These are phyloP conservation scores for Ditylenchus weischeri DNA, from an alignment of 2,888 invertebrate genomes.

Conservation along the genomic window DNA sequence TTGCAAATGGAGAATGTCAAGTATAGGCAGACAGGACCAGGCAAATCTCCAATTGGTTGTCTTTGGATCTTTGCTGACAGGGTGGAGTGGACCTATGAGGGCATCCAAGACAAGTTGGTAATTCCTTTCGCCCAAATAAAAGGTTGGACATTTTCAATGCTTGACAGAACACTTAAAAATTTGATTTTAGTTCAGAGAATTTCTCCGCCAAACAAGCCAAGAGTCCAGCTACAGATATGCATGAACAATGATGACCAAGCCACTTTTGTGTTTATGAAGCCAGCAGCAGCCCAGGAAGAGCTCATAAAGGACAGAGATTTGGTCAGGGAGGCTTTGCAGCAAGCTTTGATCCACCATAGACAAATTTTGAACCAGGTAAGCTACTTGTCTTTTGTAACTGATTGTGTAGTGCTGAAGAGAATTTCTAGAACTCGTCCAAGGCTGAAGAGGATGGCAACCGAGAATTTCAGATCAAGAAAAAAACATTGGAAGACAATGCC, in stretches of 20 bases:
- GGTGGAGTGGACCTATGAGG: constrained; percentile 50
- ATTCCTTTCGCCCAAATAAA: constrained; percentile 48
- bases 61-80: constrained; percentile 44
- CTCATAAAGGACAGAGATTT: constrained; percentile 86
- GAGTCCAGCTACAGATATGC: constrained; percentile 94
- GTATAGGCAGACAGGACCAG: constrained; percentile 48
- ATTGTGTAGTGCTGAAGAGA: too few relatives aligned
- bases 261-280: constrained; percentile 94
- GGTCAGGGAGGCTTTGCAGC: constrained; percentile 85
- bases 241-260: constrained; percentile 74
- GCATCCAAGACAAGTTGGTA: constrained; percentile 35
- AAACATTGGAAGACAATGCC: constrained; percentile 45
- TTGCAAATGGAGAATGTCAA: constrained; percentile 45
- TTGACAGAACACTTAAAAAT: neutral
- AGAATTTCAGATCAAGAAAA: constrained; percentile 46
- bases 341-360: constrained; percentile 71
- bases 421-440: constrained; percentile 40
- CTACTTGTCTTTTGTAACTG: neutral
- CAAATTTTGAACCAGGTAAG: constrained; percentile 35
- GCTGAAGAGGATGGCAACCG: constrained; percentile 38
- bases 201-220: constrained; percentile 87
- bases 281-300: constrained; percentile 72
- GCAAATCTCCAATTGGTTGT: constrained; percentile 50
- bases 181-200: constrained; percentile 81
- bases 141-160: constrained; percentile 35